These are phyloP conservation scores for Epizoanthus stellaris DNA, from an alignment of 92 coral and sea anemone genomes.

Conservation along the genomic window DNA sequence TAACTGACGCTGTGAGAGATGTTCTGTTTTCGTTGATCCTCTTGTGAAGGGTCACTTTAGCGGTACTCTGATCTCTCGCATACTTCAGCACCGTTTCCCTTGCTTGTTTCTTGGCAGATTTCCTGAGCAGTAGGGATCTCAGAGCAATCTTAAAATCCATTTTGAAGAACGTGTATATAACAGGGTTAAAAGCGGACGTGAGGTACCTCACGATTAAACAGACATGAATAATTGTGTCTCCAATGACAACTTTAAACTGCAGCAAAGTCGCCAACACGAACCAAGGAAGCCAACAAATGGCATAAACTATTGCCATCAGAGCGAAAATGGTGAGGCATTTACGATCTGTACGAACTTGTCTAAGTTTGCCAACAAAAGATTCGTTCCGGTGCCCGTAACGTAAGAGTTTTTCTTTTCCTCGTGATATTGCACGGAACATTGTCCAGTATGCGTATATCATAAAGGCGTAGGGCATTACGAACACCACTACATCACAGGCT, in stretches of 20 bases:
- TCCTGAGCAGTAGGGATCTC: constrained; percentile 19
- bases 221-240: not conserved
- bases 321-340: constrained; percentile 37
- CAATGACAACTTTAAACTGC: not conserved
- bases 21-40: not conserved
- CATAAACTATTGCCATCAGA: constrained; percentile 29
- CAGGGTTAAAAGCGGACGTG: constrained; percentile 37
- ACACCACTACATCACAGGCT: not conserved
- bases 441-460: constrained; percentile 45
- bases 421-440: constrained; percentile 37
- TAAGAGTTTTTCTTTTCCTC: constrained; percentile 23
- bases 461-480: constrained; percentile 16
- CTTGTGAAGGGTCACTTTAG: too few relatives aligned
- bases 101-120: constrained; percentile 24
- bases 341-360: constrained; percentile 18
- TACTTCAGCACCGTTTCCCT: constrained; percentile 5
- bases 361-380: constrained; percentile 3
- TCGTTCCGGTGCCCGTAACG: not conserved
- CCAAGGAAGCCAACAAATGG: constrained; percentile 41
- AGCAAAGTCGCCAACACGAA: not conserved
- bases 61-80: not conserved
- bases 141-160: constrained; percentile 23
- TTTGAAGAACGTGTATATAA: constrained; percentile 35
- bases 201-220: constrained; percentile 27
- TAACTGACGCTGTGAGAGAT: constrained; percentile 8